Base-by-base conservation (phyloP, 1,140 invertebrate genomes). In the Drosophila littoralis region DNA sequence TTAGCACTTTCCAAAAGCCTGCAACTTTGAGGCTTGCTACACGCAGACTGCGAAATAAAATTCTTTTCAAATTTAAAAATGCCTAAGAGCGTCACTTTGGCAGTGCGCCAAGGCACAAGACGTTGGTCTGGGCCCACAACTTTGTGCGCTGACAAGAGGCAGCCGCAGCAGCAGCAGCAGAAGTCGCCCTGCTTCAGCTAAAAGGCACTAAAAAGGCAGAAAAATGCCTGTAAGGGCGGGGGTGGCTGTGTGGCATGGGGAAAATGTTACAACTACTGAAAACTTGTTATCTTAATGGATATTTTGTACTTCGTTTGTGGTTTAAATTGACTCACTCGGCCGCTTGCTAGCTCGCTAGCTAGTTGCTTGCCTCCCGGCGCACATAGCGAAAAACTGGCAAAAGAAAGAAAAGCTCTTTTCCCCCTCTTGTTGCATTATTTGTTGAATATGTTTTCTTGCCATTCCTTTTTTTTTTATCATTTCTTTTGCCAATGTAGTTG, bases 201-300 rank as follows among this genome's bases (percentile, higher is more conserved):
- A 88, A 77, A 82, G 79, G 83, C 72, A 77, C 74, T 73, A 79
- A 77, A 75, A 75, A 45, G 60, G 46, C 45, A 74, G 50, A 77
- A 67, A 61, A 63, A 75, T 80, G 67, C 48, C 57, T 58, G 45
- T 38, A 50, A 42, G 55, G 32, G 17, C 10, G 13, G 50, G 10
- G 48, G 9, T 9, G 35, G 42, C 28, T 32, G 33, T n/a, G 36
- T 54, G 51, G 40, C 40, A 61, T 69, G 45, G 67, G 22, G 69
- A 83, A 75, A 78, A 78, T 88, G 83, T 88, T 83, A 89, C 83
- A 88, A 88, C 83, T 88, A 83, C 83, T 89, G 82, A 86, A 89
- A 88, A 88, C 83, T 88, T 88, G 83, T 88, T 88, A 88, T 88
- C 83, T 88, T 88, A 88, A 88, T 88, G 84, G 83, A 89, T 88